A percentile compares a stretch with the other conserved stretches of the same genome.
Evolutionary conservation across 2,797 vertebrate species (phyloP).

Genomic region (Anniella stebbinsi): DNA sequence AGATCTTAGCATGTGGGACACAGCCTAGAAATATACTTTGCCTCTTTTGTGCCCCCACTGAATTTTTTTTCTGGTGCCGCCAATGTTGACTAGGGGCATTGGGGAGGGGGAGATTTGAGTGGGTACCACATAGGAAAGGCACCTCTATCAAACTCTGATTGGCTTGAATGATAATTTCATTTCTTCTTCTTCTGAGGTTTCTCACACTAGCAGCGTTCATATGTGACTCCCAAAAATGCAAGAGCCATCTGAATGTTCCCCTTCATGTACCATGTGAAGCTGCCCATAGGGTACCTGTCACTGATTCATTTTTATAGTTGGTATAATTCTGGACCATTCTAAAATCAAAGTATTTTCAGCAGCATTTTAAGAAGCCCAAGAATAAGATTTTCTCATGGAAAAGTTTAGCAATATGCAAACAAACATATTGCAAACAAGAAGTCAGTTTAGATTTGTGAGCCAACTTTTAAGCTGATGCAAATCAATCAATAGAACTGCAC

Average conservation of each 20-base stretch:
- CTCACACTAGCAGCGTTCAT: background rate
- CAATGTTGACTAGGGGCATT: no score
- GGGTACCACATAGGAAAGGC: background rate
- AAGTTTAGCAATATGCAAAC: background rate
- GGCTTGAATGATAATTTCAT: background rate
- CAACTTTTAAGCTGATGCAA: background rate
- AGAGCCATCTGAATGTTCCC: background rate
- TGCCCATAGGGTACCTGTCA: background rate
- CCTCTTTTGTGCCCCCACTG: no score
- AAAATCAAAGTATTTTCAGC: background rate
- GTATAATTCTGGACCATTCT: background rate
- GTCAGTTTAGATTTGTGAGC: rapidly evolving
- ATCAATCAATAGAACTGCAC: background rate
- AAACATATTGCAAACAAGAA: background rate
- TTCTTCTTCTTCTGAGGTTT: background rate
- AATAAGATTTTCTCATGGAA: background rate
- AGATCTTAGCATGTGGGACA: no score
- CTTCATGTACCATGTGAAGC: background rate
- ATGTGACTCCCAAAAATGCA: background rate
- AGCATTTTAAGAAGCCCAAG: rapidly evolving
- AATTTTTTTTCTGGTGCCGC: no score
- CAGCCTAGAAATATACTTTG: no score
- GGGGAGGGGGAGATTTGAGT: background rate
- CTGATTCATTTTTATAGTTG: background rate
- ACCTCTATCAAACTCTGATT: background rate